Evolutionary conservation across 2,113 vertebrate species (phyloP).

Genomic region (Nothobranchius furzeri): DNA sequence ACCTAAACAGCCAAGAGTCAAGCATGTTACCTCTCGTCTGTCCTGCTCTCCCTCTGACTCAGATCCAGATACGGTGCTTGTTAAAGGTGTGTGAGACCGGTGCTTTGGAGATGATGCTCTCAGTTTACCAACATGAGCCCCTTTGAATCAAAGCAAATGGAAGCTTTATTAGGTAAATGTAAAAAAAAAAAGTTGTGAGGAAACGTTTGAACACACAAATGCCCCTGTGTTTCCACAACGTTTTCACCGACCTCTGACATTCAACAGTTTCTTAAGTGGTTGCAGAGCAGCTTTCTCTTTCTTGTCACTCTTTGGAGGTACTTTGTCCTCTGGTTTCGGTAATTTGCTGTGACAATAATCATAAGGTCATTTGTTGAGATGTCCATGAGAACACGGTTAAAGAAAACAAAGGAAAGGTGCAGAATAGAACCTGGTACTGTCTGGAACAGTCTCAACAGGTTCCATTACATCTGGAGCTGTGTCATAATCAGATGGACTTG

Average conservation of each 20-base stretch:
- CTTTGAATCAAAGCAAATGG: conserved; percentile 27
- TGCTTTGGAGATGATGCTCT: conserved; percentile 75
- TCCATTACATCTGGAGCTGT: conserved; percentile 86
- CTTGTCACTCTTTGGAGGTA: conserved; percentile 80
- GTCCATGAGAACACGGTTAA: conserved; percentile 2
- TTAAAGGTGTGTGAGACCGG: conserved; percentile 63
- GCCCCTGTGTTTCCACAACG: no score
- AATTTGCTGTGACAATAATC: conserved; percentile 72
- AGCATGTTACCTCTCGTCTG: conserved; percentile 46
- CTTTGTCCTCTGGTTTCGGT: conserved; percentile 77
- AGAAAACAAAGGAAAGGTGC: neutral
- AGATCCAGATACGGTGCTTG: conserved; percentile 66
- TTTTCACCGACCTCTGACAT: conserved; percentile 86
- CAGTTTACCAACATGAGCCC: conserved; percentile 42
- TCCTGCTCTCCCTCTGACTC: conserved; percentile 79
- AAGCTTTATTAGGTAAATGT: neutral
- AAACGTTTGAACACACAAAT: no score
- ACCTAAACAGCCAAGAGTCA: neutral
- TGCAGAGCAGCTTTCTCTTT: conserved; percentile 78
- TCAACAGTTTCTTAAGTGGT: conserved; percentile 82
- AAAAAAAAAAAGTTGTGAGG: no score
- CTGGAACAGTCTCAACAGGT: conserved; percentile 73
- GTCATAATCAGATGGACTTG: conserved; percentile 87
- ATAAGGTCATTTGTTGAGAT: neutral
- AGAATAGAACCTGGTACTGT: conserved; percentile 75